These are phyloP conservation scores for Chrysaora quinquecirrha DNA, from an alignment of 30 jellyfish, hydroid and myxozoan species.

Conservation along the genomic window DNA sequence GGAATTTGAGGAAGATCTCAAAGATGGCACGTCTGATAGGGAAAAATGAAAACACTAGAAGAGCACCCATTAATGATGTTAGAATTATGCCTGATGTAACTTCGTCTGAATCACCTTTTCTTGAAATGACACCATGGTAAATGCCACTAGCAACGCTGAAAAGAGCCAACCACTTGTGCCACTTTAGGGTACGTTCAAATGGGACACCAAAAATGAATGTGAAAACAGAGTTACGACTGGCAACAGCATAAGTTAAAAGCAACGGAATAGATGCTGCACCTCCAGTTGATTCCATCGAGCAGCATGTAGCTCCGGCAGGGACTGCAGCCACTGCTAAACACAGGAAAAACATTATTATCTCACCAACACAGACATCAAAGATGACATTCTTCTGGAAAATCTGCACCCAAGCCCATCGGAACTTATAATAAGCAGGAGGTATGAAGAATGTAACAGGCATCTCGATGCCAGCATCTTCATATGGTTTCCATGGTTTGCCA, in stretches of 20 bases:
- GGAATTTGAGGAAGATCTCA: conserved; percentile 65
- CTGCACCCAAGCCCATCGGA: conserved; percentile 69
- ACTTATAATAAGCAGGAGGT: conserved; percentile 57
- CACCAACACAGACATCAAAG: conserved; percentile 53
- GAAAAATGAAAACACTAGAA: conserved; percentile 59
- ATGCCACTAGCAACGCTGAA: conserved; percentile 76
- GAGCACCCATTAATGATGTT: conserved; percentile 60
- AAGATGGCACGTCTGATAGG: conserved; percentile 67
- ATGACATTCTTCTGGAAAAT: conserved; percentile 45
- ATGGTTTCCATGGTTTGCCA: conserved; percentile 45
- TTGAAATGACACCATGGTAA: conserved; percentile 64
- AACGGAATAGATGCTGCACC: conserved; percentile 71
- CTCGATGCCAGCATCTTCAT: conserved; percentile 47
- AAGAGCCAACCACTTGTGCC: conserved; percentile 80
- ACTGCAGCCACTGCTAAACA: conserved; percentile 41
- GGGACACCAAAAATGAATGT: conserved; percentile 71
- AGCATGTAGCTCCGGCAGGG: conserved; percentile 64
- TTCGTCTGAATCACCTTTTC: conserved; percentile 21
- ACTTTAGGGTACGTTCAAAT: conserved; percentile 71
- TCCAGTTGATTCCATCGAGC: conserved; percentile 58
- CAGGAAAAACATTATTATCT: conserved; percentile 38
- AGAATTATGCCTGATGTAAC: conserved; percentile 47
- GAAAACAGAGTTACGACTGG: conserved; percentile 68
- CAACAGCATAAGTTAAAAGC: conserved; percentile 65
- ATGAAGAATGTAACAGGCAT: conserved; percentile 60